Conservation (phyloP, 2,888 invertebrate species). For the Lottia gigantea region DNA sequence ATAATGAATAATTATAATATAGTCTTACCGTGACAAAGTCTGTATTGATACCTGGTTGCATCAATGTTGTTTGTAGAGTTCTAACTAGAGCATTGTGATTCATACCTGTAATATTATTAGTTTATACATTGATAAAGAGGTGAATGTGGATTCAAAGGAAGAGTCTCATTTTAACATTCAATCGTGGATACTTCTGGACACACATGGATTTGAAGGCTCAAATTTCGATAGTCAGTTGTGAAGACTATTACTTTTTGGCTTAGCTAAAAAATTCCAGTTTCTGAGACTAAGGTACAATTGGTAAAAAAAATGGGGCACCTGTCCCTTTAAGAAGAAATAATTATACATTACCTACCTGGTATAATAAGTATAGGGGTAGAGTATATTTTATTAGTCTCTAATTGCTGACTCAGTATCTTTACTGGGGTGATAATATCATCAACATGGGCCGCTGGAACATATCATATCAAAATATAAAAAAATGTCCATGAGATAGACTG, state of each 20-base stretch:
- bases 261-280: too few relatives aligned
- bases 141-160: too few relatives aligned
- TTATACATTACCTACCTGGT: conserved; percentile 67
- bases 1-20: not conserved
- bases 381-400: conserved; percentile 65
- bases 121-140: too few relatives aligned
- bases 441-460: conserved; percentile 54
- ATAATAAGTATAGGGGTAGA: conserved; percentile 69
- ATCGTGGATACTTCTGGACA: too few relatives aligned
- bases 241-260: too few relatives aligned
- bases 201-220: too few relatives aligned
- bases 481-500: too few relatives aligned
- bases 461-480: not conserved
- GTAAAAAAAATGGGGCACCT: too few relatives aligned
- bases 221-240: too few relatives aligned
- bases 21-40: conserved; percentile 67
- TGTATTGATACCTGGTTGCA: conserved; percentile 71
- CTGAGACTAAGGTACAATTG: too few relatives aligned
- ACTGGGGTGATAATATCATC: conserved; percentile 67
- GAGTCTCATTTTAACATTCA: too few relatives aligned
- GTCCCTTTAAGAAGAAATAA: too few relatives aligned
- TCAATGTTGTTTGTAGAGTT: conserved; percentile 70
- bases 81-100: conserved; percentile 67
- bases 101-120: conserved; percentile 57
- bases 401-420: conserved; percentile 59